Evolutionary conservation across 2,888 invertebrate genomes (phyloP).

Genomic region (Rugalucina vietnamica): DNA sequence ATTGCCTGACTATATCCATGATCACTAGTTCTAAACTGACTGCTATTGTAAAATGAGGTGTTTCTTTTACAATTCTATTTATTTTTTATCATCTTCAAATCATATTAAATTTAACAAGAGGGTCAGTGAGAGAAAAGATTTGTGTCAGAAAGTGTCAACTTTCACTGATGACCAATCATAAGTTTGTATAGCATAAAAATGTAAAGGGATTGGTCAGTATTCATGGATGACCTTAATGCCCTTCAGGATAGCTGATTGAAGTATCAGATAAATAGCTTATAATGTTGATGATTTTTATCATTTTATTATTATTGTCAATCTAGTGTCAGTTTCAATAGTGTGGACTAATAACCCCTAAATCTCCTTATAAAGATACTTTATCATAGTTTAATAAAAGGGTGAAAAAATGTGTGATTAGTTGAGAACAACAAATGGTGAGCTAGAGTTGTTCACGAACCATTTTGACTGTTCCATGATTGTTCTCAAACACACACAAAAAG

Average conservation of each 20-base stretch:
- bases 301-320: constrained; percentile 3
- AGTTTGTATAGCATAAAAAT: background rate
- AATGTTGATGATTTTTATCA: constrained; percentile 3
- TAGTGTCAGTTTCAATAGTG: background rate
- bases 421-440: too few relatives aligned
- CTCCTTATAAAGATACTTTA: too few relatives aligned
- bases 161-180: background rate
- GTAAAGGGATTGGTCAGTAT: constrained; percentile 2
- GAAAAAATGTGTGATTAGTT: too few relatives aligned
- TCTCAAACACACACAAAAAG: too few relatives aligned
- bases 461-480: too few relatives aligned
- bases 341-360: background rate
- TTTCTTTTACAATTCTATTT: background rate
- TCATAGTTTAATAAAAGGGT: too few relatives aligned
- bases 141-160: constrained; percentile 12
- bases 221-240: background rate
- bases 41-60: too few relatives aligned
- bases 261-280: background rate
- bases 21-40: too few relatives aligned
- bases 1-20: background rate
- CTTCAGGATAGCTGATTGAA: background rate
- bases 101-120: background rate
- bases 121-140: background rate
- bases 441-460: too few relatives aligned
- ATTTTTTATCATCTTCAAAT: background rate